A percentile compares a stretch with the other conserved stretches of the same genome.
These are phyloP conservation scores for Lanistes nyassanus DNA, from an alignment of 1,140 invertebrate species.

Conservation along the genomic window DNA sequence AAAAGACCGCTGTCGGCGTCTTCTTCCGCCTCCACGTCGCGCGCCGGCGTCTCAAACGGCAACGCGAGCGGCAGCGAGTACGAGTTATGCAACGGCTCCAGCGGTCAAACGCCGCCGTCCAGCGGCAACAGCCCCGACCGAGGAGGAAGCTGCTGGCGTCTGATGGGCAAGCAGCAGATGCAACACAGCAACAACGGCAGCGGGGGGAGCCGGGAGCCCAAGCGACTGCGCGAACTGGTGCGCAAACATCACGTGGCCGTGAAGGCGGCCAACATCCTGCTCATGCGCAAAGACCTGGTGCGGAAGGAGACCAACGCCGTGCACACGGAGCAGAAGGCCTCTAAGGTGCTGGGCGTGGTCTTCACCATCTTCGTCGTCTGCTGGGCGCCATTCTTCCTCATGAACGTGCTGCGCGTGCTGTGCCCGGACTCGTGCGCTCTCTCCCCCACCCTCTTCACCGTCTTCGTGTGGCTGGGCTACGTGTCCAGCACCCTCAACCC, in stretches of 20 bases:
- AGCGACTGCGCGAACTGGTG: constrained; percentile 47
- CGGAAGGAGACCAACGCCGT: constrained; percentile 47
- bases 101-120: not conserved
- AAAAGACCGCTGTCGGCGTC: not conserved
- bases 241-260: constrained; percentile 58
- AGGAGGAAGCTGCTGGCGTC: not conserved
- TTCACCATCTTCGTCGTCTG: constrained; percentile 65
- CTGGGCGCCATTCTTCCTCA: constrained; percentile 67
- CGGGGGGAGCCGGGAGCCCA: constrained; percentile 22
- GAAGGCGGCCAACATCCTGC: constrained; percentile 58
- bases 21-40: not conserved
- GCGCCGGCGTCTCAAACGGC: not conserved
- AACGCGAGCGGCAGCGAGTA: not conserved
- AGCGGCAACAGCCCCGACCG: not conserved
- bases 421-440: constrained; percentile 71
- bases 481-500: constrained; percentile 66
- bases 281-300: constrained; percentile 41
- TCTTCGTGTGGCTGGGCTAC: constrained; percentile 67
- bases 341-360: constrained; percentile 71
- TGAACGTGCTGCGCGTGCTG: constrained; percentile 60
- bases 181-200: not conserved
- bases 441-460: constrained; percentile 50
- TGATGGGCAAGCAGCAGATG: not conserved
- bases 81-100: constrained; percentile 28
- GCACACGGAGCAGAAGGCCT: constrained; percentile 91